Conservation (phyloP, 2,888 invertebrate species). For the Cenopis cana region DNA sequence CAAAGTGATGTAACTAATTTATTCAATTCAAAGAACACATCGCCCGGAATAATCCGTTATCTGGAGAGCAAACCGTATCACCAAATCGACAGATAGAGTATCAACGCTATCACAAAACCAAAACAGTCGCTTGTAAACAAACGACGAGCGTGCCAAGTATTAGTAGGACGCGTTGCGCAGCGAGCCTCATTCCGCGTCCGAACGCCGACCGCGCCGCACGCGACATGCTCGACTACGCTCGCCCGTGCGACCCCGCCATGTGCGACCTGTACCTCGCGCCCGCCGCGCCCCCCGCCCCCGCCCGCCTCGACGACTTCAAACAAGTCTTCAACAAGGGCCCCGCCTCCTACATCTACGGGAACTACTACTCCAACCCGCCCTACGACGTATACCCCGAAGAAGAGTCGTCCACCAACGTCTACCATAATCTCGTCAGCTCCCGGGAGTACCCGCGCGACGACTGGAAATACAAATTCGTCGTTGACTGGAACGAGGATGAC, state of each 20-base stretch:
- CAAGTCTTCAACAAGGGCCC: conserved; percentile 78
- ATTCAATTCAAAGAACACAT: conserved; percentile 1
- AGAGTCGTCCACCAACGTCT: conserved; percentile 67
- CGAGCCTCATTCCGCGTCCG: conserved; percentile 56
- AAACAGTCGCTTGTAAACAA: conserved; percentile 66
- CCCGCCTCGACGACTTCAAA: conserved; percentile 76
- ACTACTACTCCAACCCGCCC: conserved; percentile 68
- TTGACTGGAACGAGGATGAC: conserved; percentile 84
- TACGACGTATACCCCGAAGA: conserved; percentile 75
- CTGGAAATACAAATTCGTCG: conserved; percentile 82
- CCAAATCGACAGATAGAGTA: conserved; percentile 17
- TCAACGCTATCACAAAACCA: conserved; percentile 40
- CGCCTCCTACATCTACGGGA: conserved; percentile 71
- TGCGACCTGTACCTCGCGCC: conserved; percentile 70
- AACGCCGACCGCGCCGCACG: conserved; percentile 63
- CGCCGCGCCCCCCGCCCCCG: conserved; percentile 70
- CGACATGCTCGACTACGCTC: conserved; percentile 79
- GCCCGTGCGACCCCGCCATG: conserved; percentile 78
- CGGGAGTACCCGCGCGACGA: conserved; percentile 73
- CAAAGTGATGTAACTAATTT: not conserved
- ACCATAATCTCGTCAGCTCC: conserved; percentile 74
- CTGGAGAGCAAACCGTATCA: conserved; percentile 11
- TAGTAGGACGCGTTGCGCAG: conserved; percentile 59
- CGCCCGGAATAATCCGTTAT: not conserved
- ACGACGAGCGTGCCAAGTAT: conserved; percentile 63